Percentiles rank a stretch among this genome's conserved stretches.
Conservation (phyloP, 2,888 invertebrate species). For the Tipula confusa region DNA sequence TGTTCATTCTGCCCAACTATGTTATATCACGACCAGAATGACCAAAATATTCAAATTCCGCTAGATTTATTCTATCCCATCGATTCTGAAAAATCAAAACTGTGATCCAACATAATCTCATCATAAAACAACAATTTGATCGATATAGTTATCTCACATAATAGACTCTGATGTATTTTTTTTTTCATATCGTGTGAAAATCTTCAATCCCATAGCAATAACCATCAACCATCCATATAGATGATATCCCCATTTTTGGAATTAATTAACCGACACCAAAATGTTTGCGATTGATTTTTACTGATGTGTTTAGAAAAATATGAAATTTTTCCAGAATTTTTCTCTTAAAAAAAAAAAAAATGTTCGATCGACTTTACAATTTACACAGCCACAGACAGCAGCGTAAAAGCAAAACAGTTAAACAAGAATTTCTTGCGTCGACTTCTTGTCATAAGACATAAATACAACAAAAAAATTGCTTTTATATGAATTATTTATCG, state of each 20-base stretch:
- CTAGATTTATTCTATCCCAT: too few relatives aligned
- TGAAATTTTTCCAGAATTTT: not conserved
- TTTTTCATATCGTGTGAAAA: not conserved
- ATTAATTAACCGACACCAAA: slow-evolving; percentile 3
- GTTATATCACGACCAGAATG: too few relatives aligned
- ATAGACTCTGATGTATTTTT: not conserved
- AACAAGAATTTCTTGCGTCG: not conserved
- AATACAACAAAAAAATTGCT: slow-evolving; percentile 6
- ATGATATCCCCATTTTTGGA: not conserved
- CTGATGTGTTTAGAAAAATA: not conserved
- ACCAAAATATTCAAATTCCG: too few relatives aligned
- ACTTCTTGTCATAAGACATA: slow-evolving; percentile 17
- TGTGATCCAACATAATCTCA: too few relatives aligned
- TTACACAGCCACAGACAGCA: not conserved
- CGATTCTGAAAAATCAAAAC: too few relatives aligned
- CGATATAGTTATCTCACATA: not conserved
- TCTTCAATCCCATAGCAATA: not conserved
- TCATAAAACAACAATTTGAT: too few relatives aligned
- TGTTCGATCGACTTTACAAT: not conserved
- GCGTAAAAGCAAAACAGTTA: not conserved
- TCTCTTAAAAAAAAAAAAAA: not conserved
- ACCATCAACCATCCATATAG: not conserved
- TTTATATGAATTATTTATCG: not conserved
- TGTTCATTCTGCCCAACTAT: too few relatives aligned
- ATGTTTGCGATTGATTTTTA: not conserved